Conservation (phyloP, 2,888 invertebrate genomes). For the Noctua fimbriata region DNA sequence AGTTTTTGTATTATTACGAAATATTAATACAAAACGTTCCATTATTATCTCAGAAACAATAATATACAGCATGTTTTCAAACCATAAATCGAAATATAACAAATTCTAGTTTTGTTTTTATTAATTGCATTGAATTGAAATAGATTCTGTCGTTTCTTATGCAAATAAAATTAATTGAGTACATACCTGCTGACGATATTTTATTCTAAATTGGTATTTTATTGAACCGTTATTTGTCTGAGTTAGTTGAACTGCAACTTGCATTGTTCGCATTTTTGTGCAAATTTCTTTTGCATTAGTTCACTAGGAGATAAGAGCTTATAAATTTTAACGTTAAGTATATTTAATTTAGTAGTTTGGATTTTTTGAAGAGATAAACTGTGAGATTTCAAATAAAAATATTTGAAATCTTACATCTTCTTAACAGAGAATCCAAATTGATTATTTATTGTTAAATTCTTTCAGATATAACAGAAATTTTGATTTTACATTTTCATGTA, state of each 20-base stretch:
- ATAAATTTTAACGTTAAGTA: conserved; percentile 1
- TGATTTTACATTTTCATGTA: background rate
- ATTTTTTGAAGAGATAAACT: background rate
- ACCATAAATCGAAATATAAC: conserved; percentile 23
- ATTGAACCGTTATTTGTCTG: conserved; percentile 37
- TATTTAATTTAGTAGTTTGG: background rate
- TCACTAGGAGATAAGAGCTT: background rate
- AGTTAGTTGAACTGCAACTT: conserved; percentile 1
- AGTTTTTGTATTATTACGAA: background rate
- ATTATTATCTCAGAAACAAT: conserved; percentile 14
- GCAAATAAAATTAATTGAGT: conserved; percentile 43
- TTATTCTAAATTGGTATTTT: conserved; percentile 17
- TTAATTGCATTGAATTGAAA: conserved; percentile 31
- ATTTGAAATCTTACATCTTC: background rate
- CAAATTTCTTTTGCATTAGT: background rate
- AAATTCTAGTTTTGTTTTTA: conserved; percentile 25
- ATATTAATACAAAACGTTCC: background rate
- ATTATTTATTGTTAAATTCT: background rate
- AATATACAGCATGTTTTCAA: conserved; percentile 18
- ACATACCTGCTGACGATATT: conserved; percentile 17
- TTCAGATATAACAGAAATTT: background rate
- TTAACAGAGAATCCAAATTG: background rate
- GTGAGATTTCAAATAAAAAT: no score
- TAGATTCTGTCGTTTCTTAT: conserved; percentile 32
- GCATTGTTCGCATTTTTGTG: conserved; percentile 30